Base-by-base conservation (phyloP, 2,888 invertebrate genomes). In the Brachyptera putata region DNA sequence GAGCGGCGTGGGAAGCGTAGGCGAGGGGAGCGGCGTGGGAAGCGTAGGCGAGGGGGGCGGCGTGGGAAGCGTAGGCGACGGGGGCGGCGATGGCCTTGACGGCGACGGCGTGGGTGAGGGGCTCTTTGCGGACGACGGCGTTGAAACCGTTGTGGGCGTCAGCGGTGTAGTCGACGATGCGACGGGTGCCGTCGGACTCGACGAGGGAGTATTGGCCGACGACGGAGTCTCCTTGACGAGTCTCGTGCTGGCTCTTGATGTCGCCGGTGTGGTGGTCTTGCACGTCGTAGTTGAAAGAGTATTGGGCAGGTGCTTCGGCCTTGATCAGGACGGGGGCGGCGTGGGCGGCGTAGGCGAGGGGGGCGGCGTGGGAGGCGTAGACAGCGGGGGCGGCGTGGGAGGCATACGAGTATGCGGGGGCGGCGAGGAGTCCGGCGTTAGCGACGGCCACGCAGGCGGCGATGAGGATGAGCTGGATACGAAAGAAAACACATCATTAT, bases 231-330 rank as follows among this genome's bases (percentile, higher is more conserved):
- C 46, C 46, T n/a, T 46, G 65, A 57, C 41, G 62, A 57, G 70
- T 72, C 67, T 76, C 79, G 62, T 77, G 75, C 69, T 80, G 79
- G 66, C 77, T 77, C 69, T 80, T 80, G 46, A 46, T 46, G 24
- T 46, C 46, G 2, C 46, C 46, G 46, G 46, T 46, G 46, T 46
- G 46, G 66, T 74, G 84, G 77, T 80, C 84, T 74, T 76, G 80
- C 74, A 77, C 70, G 56, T 74, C 71, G 66, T 79, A 79, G 1
- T 77, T 76, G 66, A 76, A 79, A 62, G 74, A 76, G 67, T 79
- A 79, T 58, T 78, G 16, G n/a, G 39, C 16, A 39, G 39, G 39
- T 16, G 39, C n/a, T 3, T 16, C 41, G 18, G 4, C 11, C 18
- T 41, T 16, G 41, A 18, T 18, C 7, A 21, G 18, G 2, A 41